Evolutionary conservation across 2,797 vertebrate species (phyloP).

Genomic region (Thunnus albacares): DNA sequence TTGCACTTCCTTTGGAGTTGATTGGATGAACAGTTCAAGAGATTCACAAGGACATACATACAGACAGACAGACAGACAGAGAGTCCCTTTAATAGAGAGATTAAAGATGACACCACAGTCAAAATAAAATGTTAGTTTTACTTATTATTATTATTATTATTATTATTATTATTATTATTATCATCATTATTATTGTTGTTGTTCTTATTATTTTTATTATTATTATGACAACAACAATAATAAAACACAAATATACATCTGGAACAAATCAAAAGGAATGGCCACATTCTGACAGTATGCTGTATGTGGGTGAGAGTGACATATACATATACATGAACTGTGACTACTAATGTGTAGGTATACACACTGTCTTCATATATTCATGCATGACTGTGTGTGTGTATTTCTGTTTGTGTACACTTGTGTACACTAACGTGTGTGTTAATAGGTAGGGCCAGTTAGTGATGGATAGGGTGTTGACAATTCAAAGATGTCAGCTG

Average conservation of each 20-base stretch:
- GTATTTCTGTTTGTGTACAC: neutral
- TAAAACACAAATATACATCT: neutral
- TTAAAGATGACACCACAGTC: neutral
- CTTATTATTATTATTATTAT: too few species aligned
- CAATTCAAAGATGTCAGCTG: slow-evolving; percentile 80
- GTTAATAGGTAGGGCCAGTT: slow-evolving; percentile 46
- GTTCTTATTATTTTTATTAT: neutral
- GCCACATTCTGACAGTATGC: neutral
- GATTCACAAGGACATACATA: too few species aligned
- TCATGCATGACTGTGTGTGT: slow-evolving; percentile 15
- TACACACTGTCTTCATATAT: slow-evolving; percentile 39
- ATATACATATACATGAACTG: slow-evolving; percentile 13
- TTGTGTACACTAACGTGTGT: slow-evolving; percentile 4
- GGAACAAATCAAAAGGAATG: neutral
- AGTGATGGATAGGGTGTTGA: slow-evolving; percentile 75
- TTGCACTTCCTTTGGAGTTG: too few species aligned
- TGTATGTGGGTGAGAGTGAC: neutral
- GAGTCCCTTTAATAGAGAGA: too few species aligned
- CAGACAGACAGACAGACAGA: too few species aligned
- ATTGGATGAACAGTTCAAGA: too few species aligned
- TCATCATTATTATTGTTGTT: too few species aligned
- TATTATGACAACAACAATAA: neutral
- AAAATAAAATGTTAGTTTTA: neutral
- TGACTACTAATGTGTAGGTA: slow-evolving; percentile 23
- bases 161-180: neutral